phyloP scores from a whole-genome alignment of 1,140 invertebrate genomes.

The Onthophagus taurus region DNA sequence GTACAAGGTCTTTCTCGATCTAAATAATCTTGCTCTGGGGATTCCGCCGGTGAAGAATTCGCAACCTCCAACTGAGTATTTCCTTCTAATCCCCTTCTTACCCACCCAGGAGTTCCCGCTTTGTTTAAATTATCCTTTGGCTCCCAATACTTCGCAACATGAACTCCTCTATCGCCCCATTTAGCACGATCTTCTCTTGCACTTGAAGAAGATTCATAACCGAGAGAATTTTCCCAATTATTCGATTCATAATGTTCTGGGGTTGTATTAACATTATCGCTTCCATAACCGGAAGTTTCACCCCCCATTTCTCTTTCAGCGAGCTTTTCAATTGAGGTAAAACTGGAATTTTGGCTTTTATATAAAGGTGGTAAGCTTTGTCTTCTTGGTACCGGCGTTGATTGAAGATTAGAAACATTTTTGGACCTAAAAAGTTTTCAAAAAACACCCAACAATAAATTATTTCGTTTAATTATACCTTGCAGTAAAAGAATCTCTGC shows the following conservation, averaged over 20 bases:
- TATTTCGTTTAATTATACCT: too few relatives aligned
- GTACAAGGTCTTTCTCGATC: constrained; percentile 29
- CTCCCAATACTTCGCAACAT: constrained; percentile 56
- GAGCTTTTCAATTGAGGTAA: constrained; percentile 18
- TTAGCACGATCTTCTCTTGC: constrained; percentile 52
- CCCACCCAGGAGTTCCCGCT: constrained; percentile 49
- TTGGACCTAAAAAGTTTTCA: constrained; percentile 16
- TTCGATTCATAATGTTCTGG: constrained; percentile 24
- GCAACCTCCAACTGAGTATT: constrained; percentile 33
- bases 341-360: constrained; percentile 29
- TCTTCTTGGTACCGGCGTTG: constrained; percentile 16
- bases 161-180: constrained; percentile 56
- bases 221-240: constrained; percentile 20
- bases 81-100: constrained; percentile 47
- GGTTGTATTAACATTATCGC: constrained; percentile 49
- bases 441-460: too few relatives aligned
- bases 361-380: constrained; percentile 30
- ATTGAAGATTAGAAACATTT: constrained; percentile 22
- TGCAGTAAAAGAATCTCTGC: constrained; percentile 17
- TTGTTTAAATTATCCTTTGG: constrained; percentile 37
- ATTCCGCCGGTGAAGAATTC: constrained; percentile 33
- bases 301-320: constrained; percentile 46
- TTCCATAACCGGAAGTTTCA: constrained; percentile 63
- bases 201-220: constrained; percentile 34
- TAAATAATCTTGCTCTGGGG: constrained; percentile 32